Conservation (phyloP, 1,140 invertebrate genomes). For the Mactra quadrangularis region DNA sequence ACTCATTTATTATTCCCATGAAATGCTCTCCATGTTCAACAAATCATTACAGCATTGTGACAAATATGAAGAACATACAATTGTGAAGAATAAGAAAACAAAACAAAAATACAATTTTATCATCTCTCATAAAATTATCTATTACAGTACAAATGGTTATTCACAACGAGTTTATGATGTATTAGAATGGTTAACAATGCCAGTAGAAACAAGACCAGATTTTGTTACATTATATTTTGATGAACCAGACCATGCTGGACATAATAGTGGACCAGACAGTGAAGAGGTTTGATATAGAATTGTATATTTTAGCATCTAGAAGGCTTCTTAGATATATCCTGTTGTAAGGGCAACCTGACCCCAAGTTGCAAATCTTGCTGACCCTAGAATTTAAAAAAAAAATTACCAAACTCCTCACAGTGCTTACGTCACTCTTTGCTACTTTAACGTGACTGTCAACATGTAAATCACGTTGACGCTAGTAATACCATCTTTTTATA, state of each 20-base stretch:
- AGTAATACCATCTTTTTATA: too few species aligned
- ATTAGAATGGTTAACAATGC: constrained; percentile 87
- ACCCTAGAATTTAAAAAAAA: not conserved
- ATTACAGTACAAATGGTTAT: constrained; percentile 60
- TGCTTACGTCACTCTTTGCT: too few species aligned
- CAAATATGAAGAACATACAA: too few species aligned
- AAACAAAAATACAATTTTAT: too few species aligned
- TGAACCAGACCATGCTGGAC: constrained; percentile 88
- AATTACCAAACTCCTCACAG: too few species aligned
- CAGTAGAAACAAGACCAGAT: constrained; percentile 80
- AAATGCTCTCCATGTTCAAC: too few species aligned
- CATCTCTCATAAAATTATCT: too few species aligned
- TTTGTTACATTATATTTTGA: constrained; percentile 89
- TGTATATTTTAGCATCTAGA: not conserved
- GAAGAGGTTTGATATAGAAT: constrained; percentile 44
- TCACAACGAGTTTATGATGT: constrained; percentile 85
- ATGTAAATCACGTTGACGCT: too few species aligned
- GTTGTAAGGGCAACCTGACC: not conserved
- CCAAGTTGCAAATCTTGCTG: not conserved
- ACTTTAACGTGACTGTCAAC: too few species aligned
- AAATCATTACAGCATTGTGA: too few species aligned
- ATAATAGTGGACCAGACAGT: constrained; percentile 78
- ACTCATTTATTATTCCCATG: too few species aligned
- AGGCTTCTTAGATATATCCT: not conserved
- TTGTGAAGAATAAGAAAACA: too few species aligned